Evolutionary conservation across 64 coral and sea anemone genomes (phyloP), one percentile per base, ranked within the genome.

Genomic region (Stylophora pistillata): DNA sequence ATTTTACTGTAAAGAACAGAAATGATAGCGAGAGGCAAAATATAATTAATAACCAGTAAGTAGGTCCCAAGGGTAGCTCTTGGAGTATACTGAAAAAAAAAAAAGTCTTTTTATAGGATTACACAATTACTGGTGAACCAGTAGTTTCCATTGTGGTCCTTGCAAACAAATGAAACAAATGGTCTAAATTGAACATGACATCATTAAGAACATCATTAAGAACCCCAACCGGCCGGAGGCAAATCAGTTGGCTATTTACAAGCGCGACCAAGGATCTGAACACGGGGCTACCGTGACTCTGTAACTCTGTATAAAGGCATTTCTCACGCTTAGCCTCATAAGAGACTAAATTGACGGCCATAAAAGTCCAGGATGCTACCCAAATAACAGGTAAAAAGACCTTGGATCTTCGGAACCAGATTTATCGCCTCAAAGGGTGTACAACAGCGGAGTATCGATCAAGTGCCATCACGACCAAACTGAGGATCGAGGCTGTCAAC

Each of bases 401-500:
- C 21, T 91, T 84, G 16, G 31, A 63, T 12, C 82, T 90, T 82
- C 88, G 77, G 55, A 90, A 60, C 88, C 71, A 74, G 23, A 31
- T n/a, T 20, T 30, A 5, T 72, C 55, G 72, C 52, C 72, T 58
- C 3, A 84, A 63, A 13, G 89, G 89, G 15, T 74, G 54, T 20
- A 91, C 9, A 17, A 91, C 55, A 5, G 89, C 89, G 73, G 56
- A 91, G 57, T 62, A 91, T 31, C 74, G 78, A 31, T 91, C 89
- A 18, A 91, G 17, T 14, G 79, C 62, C 6, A 74, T 73, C 7
- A 83, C 23, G 0, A 74, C 2, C 0, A 91, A 79, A 3, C 66
- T 63, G 47, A 64, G 2, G 29, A 91, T 91, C 0, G 89, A 91
- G 17, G 79, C 78, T 20, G 63, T 73, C 18, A 74, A 61, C 15